These are phyloP conservation scores for Tiaroga cobitis DNA, from an alignment of 2,797 vertebrate genomes.

Conservation along the genomic window DNA sequence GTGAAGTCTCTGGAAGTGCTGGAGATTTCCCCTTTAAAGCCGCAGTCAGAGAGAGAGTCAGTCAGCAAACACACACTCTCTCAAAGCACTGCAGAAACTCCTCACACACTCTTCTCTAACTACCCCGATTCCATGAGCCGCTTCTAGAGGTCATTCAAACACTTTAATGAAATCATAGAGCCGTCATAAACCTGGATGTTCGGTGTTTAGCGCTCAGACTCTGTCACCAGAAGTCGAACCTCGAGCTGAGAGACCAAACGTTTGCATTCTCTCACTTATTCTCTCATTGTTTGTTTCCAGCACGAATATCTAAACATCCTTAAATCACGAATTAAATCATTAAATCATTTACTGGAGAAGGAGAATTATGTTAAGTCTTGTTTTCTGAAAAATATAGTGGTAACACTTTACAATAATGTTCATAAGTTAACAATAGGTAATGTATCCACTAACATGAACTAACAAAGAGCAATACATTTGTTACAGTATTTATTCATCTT, in stretches of 20 bases:
- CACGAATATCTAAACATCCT: not conserved
- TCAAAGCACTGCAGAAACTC: not conserved
- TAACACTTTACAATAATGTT: too few relatives aligned
- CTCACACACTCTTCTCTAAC: not conserved
- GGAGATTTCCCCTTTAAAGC: constrained; percentile 86
- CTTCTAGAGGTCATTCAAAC: not conserved
- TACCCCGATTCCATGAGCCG: not conserved
- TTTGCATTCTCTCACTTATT: too few relatives aligned
- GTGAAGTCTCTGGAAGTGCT: constrained; percentile 93
- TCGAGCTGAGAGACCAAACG: not conserved
- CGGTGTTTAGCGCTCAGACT: not conserved
- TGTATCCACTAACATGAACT: too few relatives aligned
- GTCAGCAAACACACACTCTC: constrained; percentile 56
- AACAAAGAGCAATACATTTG: too few relatives aligned
- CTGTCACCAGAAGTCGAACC: too few relatives aligned
- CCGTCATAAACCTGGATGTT: not conserved
- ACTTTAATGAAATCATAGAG: not conserved
- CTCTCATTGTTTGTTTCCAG: not conserved
- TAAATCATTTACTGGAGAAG: not conserved
- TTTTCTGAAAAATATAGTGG: not conserved
- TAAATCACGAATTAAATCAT: too few relatives aligned
- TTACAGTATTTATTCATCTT: too few relatives aligned
- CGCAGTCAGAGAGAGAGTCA: constrained; percentile 73
- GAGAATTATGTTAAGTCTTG: too few relatives aligned
- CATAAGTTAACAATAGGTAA: too few relatives aligned